Percentiles rank a stretch among this genome's conserved stretches.
Evolutionary conservation across 2,797 vertebrate genomes (phyloP).

Genomic region (Enteromius treurensis): DNA sequence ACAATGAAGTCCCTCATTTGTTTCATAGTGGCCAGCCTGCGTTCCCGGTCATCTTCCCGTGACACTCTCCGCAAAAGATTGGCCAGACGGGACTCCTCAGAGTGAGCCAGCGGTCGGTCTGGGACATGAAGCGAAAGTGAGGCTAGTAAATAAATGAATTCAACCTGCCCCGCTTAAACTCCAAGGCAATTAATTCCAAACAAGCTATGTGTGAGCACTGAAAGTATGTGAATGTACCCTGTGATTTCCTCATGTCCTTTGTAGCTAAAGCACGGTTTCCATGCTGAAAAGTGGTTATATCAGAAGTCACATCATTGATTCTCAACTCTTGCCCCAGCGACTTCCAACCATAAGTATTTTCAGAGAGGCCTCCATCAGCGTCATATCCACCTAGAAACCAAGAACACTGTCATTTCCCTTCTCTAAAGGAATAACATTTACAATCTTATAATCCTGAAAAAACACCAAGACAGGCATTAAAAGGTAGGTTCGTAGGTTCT

Average conservation of each 20-base stretch:
- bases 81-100: slow-evolving; percentile 98
- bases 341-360: slow-evolving; percentile 99
- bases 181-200: neutral
- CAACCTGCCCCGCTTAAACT: neutral
- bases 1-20: slow-evolving; percentile 98
- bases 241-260: slow-evolving; percentile 99
- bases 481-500: neutral
- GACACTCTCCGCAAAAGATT: slow-evolving; percentile 99
- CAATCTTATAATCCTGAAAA: neutral
- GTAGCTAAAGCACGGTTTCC: slow-evolving; percentile 98
- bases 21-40: slow-evolving; percentile 96
- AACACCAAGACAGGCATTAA: neutral
- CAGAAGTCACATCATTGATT: slow-evolving; percentile 96
- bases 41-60: slow-evolving; percentile 98
- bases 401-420: neutral
- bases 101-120: slow-evolving; percentile 98
- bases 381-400: slow-evolving; percentile 88
- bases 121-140: slow-evolving; percentile 49
- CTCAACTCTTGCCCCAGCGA: slow-evolving; percentile 99
- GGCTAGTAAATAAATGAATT: neutral
- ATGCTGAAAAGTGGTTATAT: slow-evolving; percentile 98
- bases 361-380: slow-evolving; percentile 93
- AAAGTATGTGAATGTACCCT: slow-evolving; percentile 81
- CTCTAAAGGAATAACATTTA: neutral
- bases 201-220: neutral